Percentiles rank a stretch among this genome's conserved stretches.
phyloP scores from a whole-genome alignment of 2,888 invertebrate genomes.

The Apantesis nais region DNA sequence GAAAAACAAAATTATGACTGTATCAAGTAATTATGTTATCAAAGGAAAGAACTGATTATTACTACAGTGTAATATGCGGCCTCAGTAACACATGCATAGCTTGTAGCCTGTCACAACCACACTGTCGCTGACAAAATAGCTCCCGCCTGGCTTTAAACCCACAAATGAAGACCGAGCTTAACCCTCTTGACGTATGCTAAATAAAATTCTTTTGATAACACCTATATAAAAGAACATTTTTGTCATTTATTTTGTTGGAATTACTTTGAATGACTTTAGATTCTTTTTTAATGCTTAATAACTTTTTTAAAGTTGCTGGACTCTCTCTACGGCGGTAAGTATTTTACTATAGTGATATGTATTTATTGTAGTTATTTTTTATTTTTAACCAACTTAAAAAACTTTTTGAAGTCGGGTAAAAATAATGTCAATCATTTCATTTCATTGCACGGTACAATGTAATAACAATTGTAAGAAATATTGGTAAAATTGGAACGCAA shows the following conservation, averaged over 20 bases:
- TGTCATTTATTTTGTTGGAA: constrained; percentile 9
- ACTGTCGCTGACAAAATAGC: constrained; percentile 56
- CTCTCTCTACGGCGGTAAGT: too few species aligned
- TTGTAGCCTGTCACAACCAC: constrained; percentile 50
- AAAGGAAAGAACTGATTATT: background rate
- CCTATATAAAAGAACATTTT: constrained; percentile 25
- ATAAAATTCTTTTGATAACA: constrained; percentile 49
- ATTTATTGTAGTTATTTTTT: too few species aligned
- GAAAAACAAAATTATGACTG: background rate
- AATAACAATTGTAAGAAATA: too few species aligned
- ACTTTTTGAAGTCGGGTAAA: too few species aligned
- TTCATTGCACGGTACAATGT: too few species aligned
- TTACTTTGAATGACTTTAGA: background rate
- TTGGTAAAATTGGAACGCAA: too few species aligned
- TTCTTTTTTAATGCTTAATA: background rate
- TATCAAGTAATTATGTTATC: background rate
- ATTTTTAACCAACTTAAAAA: too few species aligned
- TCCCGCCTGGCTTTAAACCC: constrained; percentile 47
- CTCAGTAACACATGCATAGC: constrained; percentile 37
- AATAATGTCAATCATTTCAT: too few species aligned
- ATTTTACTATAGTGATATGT: too few species aligned
- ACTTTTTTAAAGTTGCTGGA: too few species aligned
- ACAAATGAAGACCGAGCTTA: constrained; percentile 54
- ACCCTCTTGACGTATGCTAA: constrained; percentile 44
- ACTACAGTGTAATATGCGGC: constrained; percentile 35